These are phyloP conservation scores for Sebastes matsubarae DNA, from an alignment of 2,797 vertebrate species.

Conservation along the genomic window DNA sequence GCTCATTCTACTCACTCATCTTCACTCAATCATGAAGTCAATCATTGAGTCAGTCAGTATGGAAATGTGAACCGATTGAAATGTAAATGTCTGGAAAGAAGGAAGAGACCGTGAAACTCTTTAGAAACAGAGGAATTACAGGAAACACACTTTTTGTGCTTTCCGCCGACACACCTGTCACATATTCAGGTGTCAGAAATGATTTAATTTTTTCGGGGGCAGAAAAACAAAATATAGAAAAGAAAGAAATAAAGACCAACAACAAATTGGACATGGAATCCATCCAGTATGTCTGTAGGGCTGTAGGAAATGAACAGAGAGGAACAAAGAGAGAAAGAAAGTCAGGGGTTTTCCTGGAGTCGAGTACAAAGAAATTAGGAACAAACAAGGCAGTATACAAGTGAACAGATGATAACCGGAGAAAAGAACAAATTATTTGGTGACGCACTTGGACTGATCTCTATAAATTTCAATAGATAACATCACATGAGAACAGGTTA, in stretches of 20 bases:
- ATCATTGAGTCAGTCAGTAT: neutral
- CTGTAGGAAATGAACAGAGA: neutral
- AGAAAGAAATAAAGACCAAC: neutral
- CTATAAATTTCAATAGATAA: neutral
- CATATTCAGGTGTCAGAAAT: neutral
- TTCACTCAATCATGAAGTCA: conserved; percentile 1
- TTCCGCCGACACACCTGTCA: neutral
- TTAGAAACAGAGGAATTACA: neutral
- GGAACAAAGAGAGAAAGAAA: neutral
- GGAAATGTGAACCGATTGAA: conserved; percentile 17
- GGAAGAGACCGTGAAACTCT: neutral
- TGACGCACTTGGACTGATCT: neutral
- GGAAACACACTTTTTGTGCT: neutral
- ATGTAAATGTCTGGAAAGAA: conserved; percentile 9
- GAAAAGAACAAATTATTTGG: neutral
- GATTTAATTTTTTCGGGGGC: neutral
- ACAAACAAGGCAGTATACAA: conserved; percentile 6
- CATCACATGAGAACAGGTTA: neutral
- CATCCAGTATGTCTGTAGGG: neutral
- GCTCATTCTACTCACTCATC: neutral
- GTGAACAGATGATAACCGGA: neutral
- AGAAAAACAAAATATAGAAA: neutral
- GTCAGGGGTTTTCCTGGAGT: conserved; percentile 19
- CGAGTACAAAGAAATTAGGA: neutral
- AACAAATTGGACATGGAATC: neutral